These are phyloP conservation scores for Mantis religiosa DNA, from an alignment of 2,888 invertebrate species.

Conservation along the genomic window DNA sequence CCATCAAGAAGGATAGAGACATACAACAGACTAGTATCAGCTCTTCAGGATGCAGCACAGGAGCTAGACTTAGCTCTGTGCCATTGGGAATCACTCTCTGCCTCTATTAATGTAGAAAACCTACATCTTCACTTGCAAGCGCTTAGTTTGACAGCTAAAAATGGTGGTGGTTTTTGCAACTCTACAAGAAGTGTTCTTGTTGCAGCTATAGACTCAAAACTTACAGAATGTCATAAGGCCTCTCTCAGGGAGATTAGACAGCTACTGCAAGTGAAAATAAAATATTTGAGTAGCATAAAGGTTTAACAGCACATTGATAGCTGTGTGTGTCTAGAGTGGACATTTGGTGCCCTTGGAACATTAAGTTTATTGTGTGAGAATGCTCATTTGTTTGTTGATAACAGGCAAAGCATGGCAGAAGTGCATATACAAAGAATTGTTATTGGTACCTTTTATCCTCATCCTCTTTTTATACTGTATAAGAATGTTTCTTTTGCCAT, in stretches of 20 bases:
- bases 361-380: neutral
- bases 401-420: neutral
- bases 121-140: neutral
- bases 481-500: neutral
- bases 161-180: conserved; percentile 40
- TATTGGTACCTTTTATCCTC: neutral
- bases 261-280: conserved; percentile 53
- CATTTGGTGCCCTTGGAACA: neutral
- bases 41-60: conserved; percentile 9
- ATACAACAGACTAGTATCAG: conserved; percentile 9
- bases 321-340: neutral
- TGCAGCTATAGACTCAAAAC: conserved; percentile 34
- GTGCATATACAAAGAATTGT: neutral
- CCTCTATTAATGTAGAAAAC: neutral
- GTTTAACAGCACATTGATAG: neutral
- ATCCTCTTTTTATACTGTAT: neutral
- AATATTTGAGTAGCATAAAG: conserved; percentile 44
- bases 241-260: conserved; percentile 52
- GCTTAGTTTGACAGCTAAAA: conserved; percentile 3
- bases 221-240: conserved; percentile 49
- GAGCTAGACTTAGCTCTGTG: conserved; percentile 16
- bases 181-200: conserved; percentile 9
- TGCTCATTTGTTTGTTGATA: neutral
- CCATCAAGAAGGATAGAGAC: conserved; percentile 2
- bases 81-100: conserved; percentile 14